Conservation (phyloP, 2,113 vertebrate species). For the Procavia capensis region DNA sequence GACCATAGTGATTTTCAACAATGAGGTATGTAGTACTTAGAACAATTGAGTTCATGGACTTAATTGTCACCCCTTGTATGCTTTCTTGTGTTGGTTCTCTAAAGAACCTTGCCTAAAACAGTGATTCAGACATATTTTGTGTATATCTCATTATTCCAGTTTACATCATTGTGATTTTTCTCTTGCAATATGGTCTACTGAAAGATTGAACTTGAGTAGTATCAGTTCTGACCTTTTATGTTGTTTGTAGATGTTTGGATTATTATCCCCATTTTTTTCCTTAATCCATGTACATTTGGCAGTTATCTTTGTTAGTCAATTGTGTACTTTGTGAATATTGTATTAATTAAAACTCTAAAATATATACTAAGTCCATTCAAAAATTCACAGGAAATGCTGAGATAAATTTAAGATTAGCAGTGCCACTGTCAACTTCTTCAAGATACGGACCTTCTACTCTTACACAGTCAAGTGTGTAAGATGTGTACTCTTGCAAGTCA, state of each 20-base stretch:
- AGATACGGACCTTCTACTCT: not conserved
- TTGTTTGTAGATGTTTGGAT: not conserved
- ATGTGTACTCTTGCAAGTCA: no score
- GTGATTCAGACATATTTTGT: not conserved
- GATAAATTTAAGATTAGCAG: not conserved
- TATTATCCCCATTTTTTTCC: not conserved
- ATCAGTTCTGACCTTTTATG: not conserved
- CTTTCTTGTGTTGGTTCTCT: no score
- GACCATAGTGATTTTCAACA: no score
- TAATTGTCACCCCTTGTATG: no score
- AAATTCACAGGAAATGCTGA: not conserved
- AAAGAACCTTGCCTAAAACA: no score
- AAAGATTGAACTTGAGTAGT: not conserved
- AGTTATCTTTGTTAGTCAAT: not conserved
- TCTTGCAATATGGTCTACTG: not conserved
- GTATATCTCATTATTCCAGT: not conserved
- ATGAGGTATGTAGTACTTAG: no score
- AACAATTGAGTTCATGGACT: no score
- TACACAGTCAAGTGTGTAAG: no score
- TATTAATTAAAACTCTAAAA: not conserved
- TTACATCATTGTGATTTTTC: not conserved
- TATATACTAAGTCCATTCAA: not conserved
- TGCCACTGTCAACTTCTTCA: not conserved
- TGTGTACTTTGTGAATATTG: not conserved
- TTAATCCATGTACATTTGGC: not conserved